A percentile compares a stretch with the other conserved stretches of the same genome.
phyloP scores from a whole-genome alignment of 2,113 vertebrate species.

The Lonchura striata region DNA sequence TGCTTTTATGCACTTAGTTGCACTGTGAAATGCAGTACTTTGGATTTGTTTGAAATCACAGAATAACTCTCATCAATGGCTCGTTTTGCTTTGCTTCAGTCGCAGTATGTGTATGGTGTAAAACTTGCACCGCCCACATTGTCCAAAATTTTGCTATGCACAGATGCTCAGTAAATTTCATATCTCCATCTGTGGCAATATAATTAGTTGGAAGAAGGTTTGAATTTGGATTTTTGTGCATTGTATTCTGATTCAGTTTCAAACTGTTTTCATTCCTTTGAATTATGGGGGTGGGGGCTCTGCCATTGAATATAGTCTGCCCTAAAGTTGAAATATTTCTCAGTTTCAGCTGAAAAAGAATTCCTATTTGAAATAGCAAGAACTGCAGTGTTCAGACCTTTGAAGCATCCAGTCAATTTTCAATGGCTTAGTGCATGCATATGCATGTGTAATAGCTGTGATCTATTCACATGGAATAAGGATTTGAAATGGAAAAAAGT shows the following conservation, averaged over 20 bases:
- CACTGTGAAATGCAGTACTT: not conserved
- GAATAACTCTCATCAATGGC: conserved; percentile 8
- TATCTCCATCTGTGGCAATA: conserved; percentile 43
- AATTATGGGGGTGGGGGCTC: not conserved
- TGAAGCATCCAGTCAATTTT: not conserved
- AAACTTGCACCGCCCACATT: conserved; percentile 23
- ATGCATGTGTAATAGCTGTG: not conserved
- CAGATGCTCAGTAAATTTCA: conserved; percentile 66
- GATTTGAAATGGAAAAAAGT: not conserved
- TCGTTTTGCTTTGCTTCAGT: conserved; percentile 24
- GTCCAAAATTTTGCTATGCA: conserved; percentile 60
- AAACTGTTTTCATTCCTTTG: not conserved
- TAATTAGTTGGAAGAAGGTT: conserved; percentile 38
- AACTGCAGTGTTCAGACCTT: not conserved
- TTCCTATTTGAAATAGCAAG: not conserved
- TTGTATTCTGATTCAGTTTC: conserved; percentile 13
- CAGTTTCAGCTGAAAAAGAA: not conserved
- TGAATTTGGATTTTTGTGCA: conserved; percentile 2
- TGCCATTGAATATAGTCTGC: not conserved
- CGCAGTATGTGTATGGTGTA: conserved; percentile 32
- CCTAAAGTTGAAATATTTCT: not conserved
- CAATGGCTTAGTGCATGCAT: not conserved
- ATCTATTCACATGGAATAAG: not conserved
- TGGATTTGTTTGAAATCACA: conserved; percentile 21
- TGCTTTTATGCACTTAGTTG: conserved; percentile 6